These are phyloP conservation scores for Anniella stebbinsi DNA, from an alignment of 2,797 vertebrate species.

Conservation along the genomic window DNA sequence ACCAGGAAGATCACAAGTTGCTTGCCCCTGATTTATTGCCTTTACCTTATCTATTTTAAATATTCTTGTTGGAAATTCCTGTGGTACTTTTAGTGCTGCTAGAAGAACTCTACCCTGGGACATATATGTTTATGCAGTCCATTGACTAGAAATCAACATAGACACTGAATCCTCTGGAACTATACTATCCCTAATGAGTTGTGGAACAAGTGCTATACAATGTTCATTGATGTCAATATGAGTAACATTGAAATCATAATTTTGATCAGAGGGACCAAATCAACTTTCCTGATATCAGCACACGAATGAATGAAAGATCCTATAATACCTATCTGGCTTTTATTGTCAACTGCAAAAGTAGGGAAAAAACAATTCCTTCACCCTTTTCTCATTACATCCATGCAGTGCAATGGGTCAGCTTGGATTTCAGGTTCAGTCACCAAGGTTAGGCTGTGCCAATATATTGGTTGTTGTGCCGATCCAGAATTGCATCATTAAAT, in stretches of 20 bases:
- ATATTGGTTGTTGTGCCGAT: no score
- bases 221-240: neutral
- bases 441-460: no score
- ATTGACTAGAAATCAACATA: neutral
- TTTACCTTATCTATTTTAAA: neutral
- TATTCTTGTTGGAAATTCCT: neutral
- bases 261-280: neutral
- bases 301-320: neutral
- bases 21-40: neutral
- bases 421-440: neutral
- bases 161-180: neutral
- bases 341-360: neutral
- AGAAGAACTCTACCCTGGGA: neutral
- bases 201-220: neutral
- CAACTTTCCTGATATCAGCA: neutral
- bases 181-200: neutral
- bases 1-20: no score
- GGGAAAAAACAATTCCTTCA: neutral
- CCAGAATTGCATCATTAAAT: no score
- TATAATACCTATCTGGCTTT: neutral
- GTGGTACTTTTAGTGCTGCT: neutral
- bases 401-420: neutral
- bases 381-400: neutral
- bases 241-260: neutral
- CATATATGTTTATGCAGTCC: neutral